Conservation (phyloP, 2,888 invertebrate genomes). For the Melitaea athalia region DNA sequence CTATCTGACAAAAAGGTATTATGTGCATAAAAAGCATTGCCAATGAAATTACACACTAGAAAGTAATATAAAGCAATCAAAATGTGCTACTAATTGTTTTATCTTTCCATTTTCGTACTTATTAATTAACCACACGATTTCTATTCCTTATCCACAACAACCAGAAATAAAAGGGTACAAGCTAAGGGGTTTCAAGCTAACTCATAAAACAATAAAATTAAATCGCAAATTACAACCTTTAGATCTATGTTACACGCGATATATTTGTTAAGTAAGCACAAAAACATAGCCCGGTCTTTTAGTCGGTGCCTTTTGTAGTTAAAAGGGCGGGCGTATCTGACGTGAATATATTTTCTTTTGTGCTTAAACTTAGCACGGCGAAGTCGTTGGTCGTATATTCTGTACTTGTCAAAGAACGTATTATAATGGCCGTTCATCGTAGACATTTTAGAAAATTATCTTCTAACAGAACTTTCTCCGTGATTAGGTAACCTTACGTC, state of each 20-base stretch:
- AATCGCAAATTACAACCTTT: neutral
- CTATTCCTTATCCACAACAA: too few species aligned
- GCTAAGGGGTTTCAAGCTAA: neutral
- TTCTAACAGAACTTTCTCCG: too few species aligned
- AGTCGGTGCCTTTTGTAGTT: constrained; percentile 6
- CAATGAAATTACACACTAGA: too few species aligned
- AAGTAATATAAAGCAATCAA: too few species aligned
- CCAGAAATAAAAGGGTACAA: too few species aligned
- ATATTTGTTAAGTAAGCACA: constrained; percentile 1
- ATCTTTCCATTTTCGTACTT: too few species aligned
- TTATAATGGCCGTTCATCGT: neutral
- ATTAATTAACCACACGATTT: too few species aligned
- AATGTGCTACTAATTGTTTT: too few species aligned
- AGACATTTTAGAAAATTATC: neutral
- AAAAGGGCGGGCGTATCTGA: constrained; percentile 10
- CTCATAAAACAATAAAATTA: neutral
- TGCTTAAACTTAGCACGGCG: neutral
- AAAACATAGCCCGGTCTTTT: neutral
- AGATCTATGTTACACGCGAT: constrained; percentile 3
- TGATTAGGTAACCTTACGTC: too few species aligned
- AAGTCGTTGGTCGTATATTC: neutral
- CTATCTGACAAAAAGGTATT: too few species aligned
- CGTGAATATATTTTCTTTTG: constrained; percentile 14
- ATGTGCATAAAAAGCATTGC: too few species aligned
- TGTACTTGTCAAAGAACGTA: neutral